phyloP scores from a whole-genome alignment of 1,140 invertebrate genomes.

The Bombus turneri region DNA sequence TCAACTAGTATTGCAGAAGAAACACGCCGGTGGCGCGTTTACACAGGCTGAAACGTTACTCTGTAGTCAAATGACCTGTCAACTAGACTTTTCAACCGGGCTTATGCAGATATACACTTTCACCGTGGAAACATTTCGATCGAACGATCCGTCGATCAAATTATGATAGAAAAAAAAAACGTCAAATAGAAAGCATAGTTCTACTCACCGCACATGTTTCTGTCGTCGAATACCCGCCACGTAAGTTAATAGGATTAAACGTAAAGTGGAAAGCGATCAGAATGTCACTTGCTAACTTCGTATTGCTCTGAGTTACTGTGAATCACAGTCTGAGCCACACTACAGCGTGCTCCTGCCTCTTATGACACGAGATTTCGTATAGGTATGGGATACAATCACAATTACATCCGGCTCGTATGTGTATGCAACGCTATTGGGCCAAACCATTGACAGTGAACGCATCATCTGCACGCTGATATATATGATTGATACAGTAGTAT shows the following conservation, averaged over 20 bases:
- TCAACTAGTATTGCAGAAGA: too few relatives aligned
- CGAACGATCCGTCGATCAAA: neutral
- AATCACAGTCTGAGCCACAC: conserved; percentile 58
- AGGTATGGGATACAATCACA: conserved; percentile 19
- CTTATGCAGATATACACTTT: neutral
- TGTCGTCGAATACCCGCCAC: conserved; percentile 36
- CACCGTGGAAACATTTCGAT: neutral
- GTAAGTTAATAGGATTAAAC: conserved; percentile 30
- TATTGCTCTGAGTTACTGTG: conserved; percentile 19
- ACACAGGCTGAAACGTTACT: neutral
- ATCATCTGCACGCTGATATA: conserved; percentile 10
- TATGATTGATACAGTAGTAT: too few relatives aligned
- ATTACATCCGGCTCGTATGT: neutral
- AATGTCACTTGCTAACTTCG: conserved; percentile 24
- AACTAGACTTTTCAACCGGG: neutral
- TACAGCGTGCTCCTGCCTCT: conserved; percentile 53
- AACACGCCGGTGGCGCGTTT: neutral
- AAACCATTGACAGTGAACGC: conserved; percentile 38
- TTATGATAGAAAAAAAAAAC: neutral
- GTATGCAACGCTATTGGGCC: neutral
- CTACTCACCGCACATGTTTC: conserved; percentile 63
- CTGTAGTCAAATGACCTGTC: conserved; percentile 7
- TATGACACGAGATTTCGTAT: conserved; percentile 51
- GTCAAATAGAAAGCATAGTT: neutral
- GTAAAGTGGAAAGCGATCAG: neutral